A percentile compares a stretch with the other conserved stretches of the same genome.
These are phyloP conservation scores for Diachasmimorpha longicaudata DNA, from an alignment of 1,140 invertebrate genomes.

Conservation along the genomic window DNA sequence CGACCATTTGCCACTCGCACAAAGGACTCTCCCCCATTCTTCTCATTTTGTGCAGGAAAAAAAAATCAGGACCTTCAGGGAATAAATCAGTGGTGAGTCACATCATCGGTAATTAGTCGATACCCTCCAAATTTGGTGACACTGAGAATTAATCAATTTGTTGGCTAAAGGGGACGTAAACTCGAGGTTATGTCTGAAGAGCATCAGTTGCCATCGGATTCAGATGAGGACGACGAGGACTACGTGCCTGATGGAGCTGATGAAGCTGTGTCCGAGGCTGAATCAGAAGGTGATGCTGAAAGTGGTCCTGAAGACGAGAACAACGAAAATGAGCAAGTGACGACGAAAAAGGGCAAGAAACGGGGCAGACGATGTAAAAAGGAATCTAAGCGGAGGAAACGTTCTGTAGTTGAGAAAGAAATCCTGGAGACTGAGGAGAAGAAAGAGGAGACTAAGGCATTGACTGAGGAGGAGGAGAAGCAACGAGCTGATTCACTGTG, in stretches of 20 bases:
- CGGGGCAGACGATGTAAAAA: slow-evolving; percentile 16
- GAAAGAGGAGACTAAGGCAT: slow-evolving; percentile 39
- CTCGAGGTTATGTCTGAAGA: slow-evolving; percentile 33
- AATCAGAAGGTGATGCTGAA: slow-evolving; percentile 50
- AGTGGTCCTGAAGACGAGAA: slow-evolving; percentile 48
- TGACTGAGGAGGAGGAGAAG: slow-evolving; percentile 69
- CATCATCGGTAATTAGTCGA: no score
- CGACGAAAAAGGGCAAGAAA: slow-evolving; percentile 26
- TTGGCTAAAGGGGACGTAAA: not conserved
- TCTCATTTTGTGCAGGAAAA: no score
- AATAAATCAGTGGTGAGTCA: no score
- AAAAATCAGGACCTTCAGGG: no score
- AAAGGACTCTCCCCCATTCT: no score
- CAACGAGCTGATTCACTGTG: slow-evolving; percentile 74
- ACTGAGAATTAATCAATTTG: not conserved
- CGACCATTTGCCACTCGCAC: no score
- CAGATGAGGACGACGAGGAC: slow-evolving; percentile 56
- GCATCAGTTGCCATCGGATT: slow-evolving; percentile 46
- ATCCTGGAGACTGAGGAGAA: slow-evolving; percentile 15
- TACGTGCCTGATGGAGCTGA: slow-evolving; percentile 52
- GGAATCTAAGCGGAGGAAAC: slow-evolving; percentile 7
- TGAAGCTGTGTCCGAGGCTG: slow-evolving; percentile 49
- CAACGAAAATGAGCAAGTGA: slow-evolving; percentile 41
- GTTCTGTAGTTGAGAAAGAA: slow-evolving; percentile 16
- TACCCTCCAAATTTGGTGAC: not conserved